Base-by-base conservation (phyloP, 2,113 vertebrate genomes). In the Catharus bicknelli region DNA sequence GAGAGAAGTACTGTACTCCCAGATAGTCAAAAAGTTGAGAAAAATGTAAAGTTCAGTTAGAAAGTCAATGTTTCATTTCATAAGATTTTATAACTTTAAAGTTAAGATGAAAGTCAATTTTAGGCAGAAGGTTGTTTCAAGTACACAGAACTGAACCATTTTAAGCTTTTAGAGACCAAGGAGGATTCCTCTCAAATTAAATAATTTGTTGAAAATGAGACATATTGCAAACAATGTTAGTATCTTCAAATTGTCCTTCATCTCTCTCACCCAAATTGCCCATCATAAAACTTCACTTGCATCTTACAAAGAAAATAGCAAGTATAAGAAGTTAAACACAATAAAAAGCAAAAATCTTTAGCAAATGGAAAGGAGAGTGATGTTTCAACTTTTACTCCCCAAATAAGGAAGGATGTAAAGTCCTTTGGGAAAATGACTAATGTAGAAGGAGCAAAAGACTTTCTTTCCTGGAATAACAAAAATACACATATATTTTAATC, bases 401-500 rank as follows among this genome's bases (percentile, higher is more conserved):
- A 96, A 96, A 98, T 96, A 95, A 95, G 96, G 83, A 96, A 86
- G 59, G 93, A 95, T 69, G 27, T 94, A 72, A 48, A 84, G 47
- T 93, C 92, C 72, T 86, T 74, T 64, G 88, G 95, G 94, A 96
- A 97, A 96, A 93, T 59, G 50, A 95, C 76, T 89, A 83, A 95
- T 88, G 86, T 57, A 94, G 88, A 96, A 88, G 74, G 78, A 96
- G 94, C 81, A 95, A 96, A 95, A 95, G 87, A 96, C 80, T 89
- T 86, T 95, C 51, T 83, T 94, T 87, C 92, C 83, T 61, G 75
- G 95, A 97, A 94, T 93, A 96, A 94, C 78, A 93, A 90, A 95
- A 92, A 97, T 94, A 96, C 94, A 94, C 72, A 85, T 96, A 96
- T 86, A 94, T 95, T 97, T 96, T 97, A 96, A 96, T 97, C 94